These are phyloP conservation scores for Crypturellus undulatus DNA, from an alignment of 2,113 vertebrate species.

Conservation along the genomic window DNA sequence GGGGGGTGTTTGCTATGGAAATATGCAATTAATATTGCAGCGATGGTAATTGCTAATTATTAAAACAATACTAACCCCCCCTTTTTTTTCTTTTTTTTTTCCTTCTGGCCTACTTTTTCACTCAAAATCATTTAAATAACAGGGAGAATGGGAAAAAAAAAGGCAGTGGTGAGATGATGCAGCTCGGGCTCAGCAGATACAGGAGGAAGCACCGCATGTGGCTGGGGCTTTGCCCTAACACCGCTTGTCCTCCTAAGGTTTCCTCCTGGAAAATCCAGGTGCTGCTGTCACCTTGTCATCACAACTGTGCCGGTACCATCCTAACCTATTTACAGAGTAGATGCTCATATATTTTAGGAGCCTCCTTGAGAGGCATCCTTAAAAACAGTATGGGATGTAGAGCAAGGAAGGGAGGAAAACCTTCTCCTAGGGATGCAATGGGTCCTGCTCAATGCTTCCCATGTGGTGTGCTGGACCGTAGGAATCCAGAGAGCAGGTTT, in stretches of 20 bases:
- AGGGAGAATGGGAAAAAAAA: conserved; percentile 63
- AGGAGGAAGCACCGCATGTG: not conserved
- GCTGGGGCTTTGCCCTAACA: not conserved
- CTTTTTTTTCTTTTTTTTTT: not conserved
- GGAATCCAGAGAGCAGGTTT: not conserved
- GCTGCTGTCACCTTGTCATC: accelerated
- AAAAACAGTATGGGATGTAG: accelerated
- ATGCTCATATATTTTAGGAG: not conserved
- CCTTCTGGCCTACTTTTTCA: conserved; percentile 85
- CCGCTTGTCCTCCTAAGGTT: not conserved
- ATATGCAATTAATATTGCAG: conserved; percentile 99
- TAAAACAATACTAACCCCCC: conserved; percentile 90
- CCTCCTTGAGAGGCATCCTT: not conserved
- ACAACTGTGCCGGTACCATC: not conserved
- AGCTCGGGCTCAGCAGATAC: not conserved
- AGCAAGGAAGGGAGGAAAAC: not conserved
- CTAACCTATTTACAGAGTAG: not conserved
- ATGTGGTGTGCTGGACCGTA: not conserved
- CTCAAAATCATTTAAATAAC: conserved; percentile 87
- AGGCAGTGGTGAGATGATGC: not conserved
- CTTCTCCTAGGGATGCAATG: not conserved
- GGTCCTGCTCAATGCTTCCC: no score
- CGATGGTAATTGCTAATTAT: conserved; percentile 99
- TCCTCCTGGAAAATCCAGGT: not conserved
- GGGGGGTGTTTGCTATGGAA: conserved; percentile 89